Percentiles rank a stretch among this genome's conserved stretches.
phyloP scores from a whole-genome alignment of 2,888 invertebrate genomes.

The Meta bourneti region DNA sequence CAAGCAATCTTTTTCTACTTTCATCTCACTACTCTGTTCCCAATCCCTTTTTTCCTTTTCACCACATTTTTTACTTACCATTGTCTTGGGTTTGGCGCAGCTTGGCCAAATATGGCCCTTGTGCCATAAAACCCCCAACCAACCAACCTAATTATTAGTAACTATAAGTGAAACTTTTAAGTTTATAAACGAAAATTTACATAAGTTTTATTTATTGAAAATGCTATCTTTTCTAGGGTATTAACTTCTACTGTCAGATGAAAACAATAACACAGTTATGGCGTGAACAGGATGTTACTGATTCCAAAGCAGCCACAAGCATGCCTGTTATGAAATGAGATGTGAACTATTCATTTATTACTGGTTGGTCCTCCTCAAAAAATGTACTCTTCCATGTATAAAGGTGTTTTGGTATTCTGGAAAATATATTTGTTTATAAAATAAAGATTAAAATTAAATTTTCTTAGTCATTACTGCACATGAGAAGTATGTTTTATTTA shows the following conservation, averaged over 20 bases:
- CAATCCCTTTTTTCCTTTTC: no score
- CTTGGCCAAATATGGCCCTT: no score
- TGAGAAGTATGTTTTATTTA: no score
- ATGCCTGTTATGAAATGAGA: slow-evolving; percentile 90
- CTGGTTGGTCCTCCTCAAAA: not conserved
- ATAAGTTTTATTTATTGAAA: not conserved
- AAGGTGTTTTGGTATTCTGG: not conserved
- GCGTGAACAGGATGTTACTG: slow-evolving; percentile 91
- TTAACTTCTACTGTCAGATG: slow-evolving; percentile 98
- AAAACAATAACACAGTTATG: slow-evolving; percentile 98
- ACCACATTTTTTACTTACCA: no score
- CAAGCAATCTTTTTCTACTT: no score
- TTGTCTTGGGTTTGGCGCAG: no score
- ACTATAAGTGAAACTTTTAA: no score
- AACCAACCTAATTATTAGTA: no score
- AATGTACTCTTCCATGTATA: not conserved
- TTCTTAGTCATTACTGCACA: no score
- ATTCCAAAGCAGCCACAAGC: slow-evolving; percentile 88
- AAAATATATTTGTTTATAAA: not conserved
- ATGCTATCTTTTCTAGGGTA: slow-evolving; percentile 85
- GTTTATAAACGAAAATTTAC: no score
- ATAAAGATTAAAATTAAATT: not conserved
- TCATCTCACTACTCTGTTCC: no score
- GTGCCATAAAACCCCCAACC: no score
- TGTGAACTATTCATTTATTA: not conserved